Evolutionary conservation across 2,113 vertebrate genomes (phyloP), one percentile per base, ranked within the genome.

Genomic region (Gadus chalcogrammus): DNA sequence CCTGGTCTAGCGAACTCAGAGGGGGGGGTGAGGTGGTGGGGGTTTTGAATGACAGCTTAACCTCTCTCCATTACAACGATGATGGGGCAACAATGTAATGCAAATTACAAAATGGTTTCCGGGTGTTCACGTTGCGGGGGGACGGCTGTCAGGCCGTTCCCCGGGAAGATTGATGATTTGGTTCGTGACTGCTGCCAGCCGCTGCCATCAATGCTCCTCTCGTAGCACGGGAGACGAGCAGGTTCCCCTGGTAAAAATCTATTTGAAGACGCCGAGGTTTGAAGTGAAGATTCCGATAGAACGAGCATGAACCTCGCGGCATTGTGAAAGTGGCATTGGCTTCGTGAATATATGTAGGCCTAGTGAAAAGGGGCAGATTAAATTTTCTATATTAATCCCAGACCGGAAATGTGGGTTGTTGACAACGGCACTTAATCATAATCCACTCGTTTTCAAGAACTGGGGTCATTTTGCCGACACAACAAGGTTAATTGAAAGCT

Each of bases 101-200:
- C 71, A 78, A 77, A 81, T 74, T 42, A 68, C 24, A 68, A 28
- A 64, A 15, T 63, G 0, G 15, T 13, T 68, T 70, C 78, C 67
- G 70, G 65, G 72, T 76, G 61, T 65, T 48, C 18, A 65, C 38
- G 22, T 22, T 59, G 48, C 15, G 62, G 5, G 12, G 18, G 63
- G 72, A 70, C 71, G 0, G 31, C 73, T 79, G 79, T 80, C 59
- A 56, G 65, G 70, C 73, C 67, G 63, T 71, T 73, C 48, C 28
- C 66, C 9, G 2, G 63, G 66, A 82, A 72, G 82, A 82, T 76
- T 82, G 81, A 82, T 79, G 78, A 62, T 7, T 9, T 42, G 18
- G 68, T 59, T 59, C 11, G 59, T 72, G 61, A 75, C 69, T 69
- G 68, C 75, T 76, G 75, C 64, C 69, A 53, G 31, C 67, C 64